Base-by-base conservation (phyloP, 2,113 vertebrate genomes). In the Guaruba guarouba region DNA sequence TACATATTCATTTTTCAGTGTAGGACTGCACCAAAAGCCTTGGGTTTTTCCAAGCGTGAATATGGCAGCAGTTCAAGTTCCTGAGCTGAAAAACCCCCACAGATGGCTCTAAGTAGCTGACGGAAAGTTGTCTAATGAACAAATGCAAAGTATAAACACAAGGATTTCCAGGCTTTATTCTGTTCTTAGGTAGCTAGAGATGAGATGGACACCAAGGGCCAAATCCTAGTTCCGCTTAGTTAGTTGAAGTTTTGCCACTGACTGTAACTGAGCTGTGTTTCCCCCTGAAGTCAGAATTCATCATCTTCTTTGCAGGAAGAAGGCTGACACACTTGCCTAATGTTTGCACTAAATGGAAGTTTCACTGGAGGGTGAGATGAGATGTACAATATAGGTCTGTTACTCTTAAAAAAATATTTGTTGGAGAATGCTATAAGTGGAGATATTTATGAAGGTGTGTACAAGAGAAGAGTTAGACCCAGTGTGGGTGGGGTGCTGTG, bases 91-190 rank as follows among this genome's bases (percentile, higher is more conserved):
- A 90, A 73, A 74, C 9, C 2, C 0, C 3, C 33, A 61, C 52
- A 61, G 35, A 87, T 48, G 57, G 35, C 39, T 87, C 79, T 62
- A 91, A 89, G 57, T 29, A 95, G 41, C 27, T 78, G 90, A 70
- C 70, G 90, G 67, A 95, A 91, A 82, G 43, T 29, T 67, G 63
- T 57, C 67, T 59, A 82, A 82, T 2, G 12, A 91, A 91, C 55
- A 88, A 96, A 92, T 68, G 39, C 24, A 24, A 92, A 93, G 46
- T 62, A 90, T 93, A 96, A 96, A 97, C 93, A 95, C 54, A 35
- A 54, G 74, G 89, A 95, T 96, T 96, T 95, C 81, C 93, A 89
- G 57, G 86, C 11, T 91, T 96, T 92, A 82, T 66, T 92, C 67
- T 87, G 48, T 95, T 59, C 59, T 79, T 90, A 85, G 78, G 44